phyloP scores from a whole-genome alignment of 2,888 invertebrate genomes.

The Dromius quadrimaculatus region DNA sequence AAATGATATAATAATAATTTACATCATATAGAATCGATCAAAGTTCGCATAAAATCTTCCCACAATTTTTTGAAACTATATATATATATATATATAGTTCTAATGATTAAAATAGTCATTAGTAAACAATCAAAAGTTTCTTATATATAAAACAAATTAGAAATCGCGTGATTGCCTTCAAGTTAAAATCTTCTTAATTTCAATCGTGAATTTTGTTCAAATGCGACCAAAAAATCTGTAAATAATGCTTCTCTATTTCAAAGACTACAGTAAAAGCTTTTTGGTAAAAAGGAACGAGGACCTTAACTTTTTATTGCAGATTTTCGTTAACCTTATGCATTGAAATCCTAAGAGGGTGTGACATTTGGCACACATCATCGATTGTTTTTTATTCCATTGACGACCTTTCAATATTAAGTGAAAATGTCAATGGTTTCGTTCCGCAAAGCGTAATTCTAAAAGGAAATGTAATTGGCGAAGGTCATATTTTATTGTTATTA shows the following conservation, averaged over 20 bases:
- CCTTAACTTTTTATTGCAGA: neutral
- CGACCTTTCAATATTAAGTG: slow-evolving; percentile 31
- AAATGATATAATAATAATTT: no score
- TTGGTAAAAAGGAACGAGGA: slow-evolving; percentile 11
- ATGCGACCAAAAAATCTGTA: slow-evolving; percentile 18
- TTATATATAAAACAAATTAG: no score
- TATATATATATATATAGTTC: no score
- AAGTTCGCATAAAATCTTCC: no score
- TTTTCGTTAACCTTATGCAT: slow-evolving; percentile 17
- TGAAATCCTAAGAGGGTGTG: slow-evolving; percentile 16
- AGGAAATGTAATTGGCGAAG: neutral
- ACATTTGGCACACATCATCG: slow-evolving; percentile 24
- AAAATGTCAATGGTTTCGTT: slow-evolving; percentile 36
- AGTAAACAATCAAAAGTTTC: no score
- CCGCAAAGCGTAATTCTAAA: slow-evolving; percentile 8
- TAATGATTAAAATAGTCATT: no score
- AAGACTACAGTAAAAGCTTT: slow-evolving; percentile 2
- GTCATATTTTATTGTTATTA: slow-evolving; percentile 17
- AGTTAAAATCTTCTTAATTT: slow-evolving; percentile 9
- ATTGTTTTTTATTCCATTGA: slow-evolving; percentile 24
- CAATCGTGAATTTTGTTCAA: slow-evolving; percentile 19
- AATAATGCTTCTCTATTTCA: slow-evolving; percentile 35
- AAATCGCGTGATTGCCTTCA: slow-evolving; percentile 3
- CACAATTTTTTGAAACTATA: no score
- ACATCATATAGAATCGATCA: no score